Evolutionary conservation across 1,140 invertebrate genomes (phyloP).

Genomic region (Papilio dardanus): DNA sequence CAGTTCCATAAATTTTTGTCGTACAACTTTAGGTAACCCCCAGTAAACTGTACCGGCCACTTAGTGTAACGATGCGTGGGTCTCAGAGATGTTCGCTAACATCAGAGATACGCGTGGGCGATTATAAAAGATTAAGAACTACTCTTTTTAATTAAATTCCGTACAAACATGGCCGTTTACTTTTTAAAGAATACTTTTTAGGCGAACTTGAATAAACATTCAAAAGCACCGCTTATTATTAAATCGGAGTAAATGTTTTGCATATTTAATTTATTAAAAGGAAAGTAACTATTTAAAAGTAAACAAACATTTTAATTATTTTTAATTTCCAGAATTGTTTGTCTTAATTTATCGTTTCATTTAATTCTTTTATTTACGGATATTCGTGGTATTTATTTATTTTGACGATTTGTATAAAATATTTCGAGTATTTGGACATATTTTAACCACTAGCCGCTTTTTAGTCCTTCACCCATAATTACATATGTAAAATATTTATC

Average conservation of each 20-base stretch:
- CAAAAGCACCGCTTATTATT: slow-evolving; percentile 26
- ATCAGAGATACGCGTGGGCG: slow-evolving; percentile 31
- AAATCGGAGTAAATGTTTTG: slow-evolving; percentile 1
- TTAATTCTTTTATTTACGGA: no score
- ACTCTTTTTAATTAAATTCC: slow-evolving; percentile 36
- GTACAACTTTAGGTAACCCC: no score
- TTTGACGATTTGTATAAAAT: no score
- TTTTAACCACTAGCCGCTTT: no score
- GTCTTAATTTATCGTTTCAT: no score
- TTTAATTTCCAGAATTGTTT: no score
- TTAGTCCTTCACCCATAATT: no score
- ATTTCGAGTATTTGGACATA: no score
- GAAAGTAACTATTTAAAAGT: background rate
- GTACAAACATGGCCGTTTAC: slow-evolving; percentile 29
- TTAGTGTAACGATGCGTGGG: slow-evolving; percentile 37
- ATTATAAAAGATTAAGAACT: slow-evolving; percentile 33
- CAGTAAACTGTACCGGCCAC: slow-evolving; percentile 32
- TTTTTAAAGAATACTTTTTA: slow-evolving; percentile 36
- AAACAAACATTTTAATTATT: background rate
- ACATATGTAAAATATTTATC: no score
- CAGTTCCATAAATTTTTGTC: no score
- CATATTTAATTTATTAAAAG: background rate
- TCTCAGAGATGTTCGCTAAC: slow-evolving; percentile 4
- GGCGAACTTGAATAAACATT: slow-evolving; percentile 6
- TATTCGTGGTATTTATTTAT: no score